Evolutionary conservation across 2,797 vertebrate species (phyloP), one percentile per base, ranked within the genome.

Genomic region (Merluccius polli): DNA sequence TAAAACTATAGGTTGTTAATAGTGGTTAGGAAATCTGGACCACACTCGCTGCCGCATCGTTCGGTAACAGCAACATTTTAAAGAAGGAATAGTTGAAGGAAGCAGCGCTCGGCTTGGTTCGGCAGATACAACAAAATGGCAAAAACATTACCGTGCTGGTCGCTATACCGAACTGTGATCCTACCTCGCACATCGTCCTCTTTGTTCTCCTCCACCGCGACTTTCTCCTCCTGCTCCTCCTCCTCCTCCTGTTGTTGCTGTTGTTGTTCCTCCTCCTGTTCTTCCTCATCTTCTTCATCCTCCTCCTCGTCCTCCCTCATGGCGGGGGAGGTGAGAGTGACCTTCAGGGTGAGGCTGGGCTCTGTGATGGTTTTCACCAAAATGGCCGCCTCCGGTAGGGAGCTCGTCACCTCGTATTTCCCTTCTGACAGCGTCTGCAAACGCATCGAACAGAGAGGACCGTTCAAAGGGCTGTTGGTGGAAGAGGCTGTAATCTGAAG

Each of bases 401-500:
- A 95, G 88, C 96, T 93, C 29, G 95, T 94, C 89, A 99, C 95
- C 82, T 97, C 94, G 69, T 97, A 99, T 83, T 96, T 95, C 85
- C 98, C 97, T 88, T 97, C 96, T 80, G 97, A 96, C 89, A 98
- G 94, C 93, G 98, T 99, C 98, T 99, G 94, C 90, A 90, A 90
- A 48, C 16, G 44, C 52, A 10, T 10, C 52, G 16, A 8, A 59
- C 52, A 59, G 52, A 59, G 52, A 10, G 52, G 21, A 8, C 5
- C 7, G 52, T 59, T 48, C 16, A 21, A 48, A 21, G 16, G 5
- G 3, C 44, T 71, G 41, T 6, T 32, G 36, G 11, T n/a, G 77
- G 75, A 81, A 73, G 15, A 44, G 74, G 70, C 63, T 21, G 16
- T 5, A 6, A 18, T 48, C 44, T 18, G 44, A 48, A n/a, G n/a